Evolutionary conservation across 1,140 invertebrate genomes (phyloP), one percentile per base, ranked within the genome.

Genomic region (Drosophila ercepeae): DNA sequence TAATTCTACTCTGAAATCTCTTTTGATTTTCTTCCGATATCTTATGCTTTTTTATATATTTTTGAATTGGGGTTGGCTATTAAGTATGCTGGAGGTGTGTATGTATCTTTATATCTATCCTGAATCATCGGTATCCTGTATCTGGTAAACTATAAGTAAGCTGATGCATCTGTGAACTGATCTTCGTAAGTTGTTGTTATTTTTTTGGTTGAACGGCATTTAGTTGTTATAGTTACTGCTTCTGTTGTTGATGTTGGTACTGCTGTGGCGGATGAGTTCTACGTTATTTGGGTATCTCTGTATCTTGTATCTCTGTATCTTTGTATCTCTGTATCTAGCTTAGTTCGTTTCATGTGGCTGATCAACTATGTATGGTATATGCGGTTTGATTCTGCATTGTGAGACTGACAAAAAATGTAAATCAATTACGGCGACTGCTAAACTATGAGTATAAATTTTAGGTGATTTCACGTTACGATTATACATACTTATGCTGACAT

Each of bases 371-470:
- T 71, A n/a, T n/a, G n/a, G 59, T 79, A 63, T 79, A 59, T 78
- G 71, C 57, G 42, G 53, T 70, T 79, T 75, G 55, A 54, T 81
- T 70, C 67, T 52, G 32, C 52, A 86, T 74, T 59, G 50, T 73
- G 68, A 65, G 65, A 49, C 54, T 89, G 63, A 57, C 71, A 70
- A 88, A 70, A 88, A 78, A 71, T 79, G 60, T 48, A 81, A 86
- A 88, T 73, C 50, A 76, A 74, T 77, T 84, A 81, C 68, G 76
- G 71, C 71, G 60, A 74, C 59, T 77, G 81, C 76, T 86, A 86
- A 86, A 81, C 77, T 83, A 83, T 83, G 78, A 81, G 60, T 84
- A 84, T 73, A 78, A 77, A 71, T 83, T 83, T 78, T 78, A 57
- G 58, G 75, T 67, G 53, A 42, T 34, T 64, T 73, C 63, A 58